Conservation (phyloP, 1,140 invertebrate species). For the Ooceraea biroi region DNA sequence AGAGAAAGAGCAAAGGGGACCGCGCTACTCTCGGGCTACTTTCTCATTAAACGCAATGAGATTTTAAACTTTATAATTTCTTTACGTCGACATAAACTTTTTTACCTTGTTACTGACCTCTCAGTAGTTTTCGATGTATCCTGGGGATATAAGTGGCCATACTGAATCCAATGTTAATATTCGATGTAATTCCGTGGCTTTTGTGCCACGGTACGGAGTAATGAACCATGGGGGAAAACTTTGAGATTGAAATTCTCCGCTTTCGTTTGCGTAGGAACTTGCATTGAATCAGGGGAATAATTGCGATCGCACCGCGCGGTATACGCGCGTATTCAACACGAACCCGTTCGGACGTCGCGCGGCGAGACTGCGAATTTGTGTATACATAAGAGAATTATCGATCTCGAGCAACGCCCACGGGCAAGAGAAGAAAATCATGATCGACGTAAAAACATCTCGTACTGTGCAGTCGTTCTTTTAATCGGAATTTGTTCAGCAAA, state of each 20-base stretch:
- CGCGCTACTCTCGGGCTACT: slow-evolving; percentile 63
- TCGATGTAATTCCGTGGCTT: slow-evolving; percentile 60
- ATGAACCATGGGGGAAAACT: slow-evolving; percentile 51
- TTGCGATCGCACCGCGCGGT: slow-evolving; percentile 20
- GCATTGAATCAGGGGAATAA: slow-evolving; percentile 46
- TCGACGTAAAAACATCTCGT: slow-evolving; percentile 4
- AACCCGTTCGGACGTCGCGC: not conserved
- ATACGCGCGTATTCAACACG: not conserved
- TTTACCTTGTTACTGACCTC: slow-evolving; percentile 70
- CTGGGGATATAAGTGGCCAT: slow-evolving; percentile 60
- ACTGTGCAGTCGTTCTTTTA: not conserved
- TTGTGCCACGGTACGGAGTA: slow-evolving; percentile 35
- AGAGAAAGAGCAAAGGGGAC: not conserved
- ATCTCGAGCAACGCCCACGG: not conserved
- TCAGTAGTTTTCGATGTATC: slow-evolving; percentile 60
- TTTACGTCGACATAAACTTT: slow-evolving; percentile 71
- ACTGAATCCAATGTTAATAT: slow-evolving; percentile 64
- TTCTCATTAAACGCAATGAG: slow-evolving; percentile 76
- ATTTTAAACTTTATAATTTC: slow-evolving; percentile 75
- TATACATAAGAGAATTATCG: slow-evolving; percentile 33
- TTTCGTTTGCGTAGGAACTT: slow-evolving; percentile 48
- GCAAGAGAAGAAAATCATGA: not conserved
- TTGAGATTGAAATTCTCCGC: slow-evolving; percentile 47
- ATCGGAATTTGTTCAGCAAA: slow-evolving; percentile 27
- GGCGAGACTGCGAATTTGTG: not conserved